Percentiles rank a stretch among this genome's conserved stretches.
Evolutionary conservation across 2,113 vertebrate species (phyloP).

Genomic region (Accipiter virgatus): DNA sequence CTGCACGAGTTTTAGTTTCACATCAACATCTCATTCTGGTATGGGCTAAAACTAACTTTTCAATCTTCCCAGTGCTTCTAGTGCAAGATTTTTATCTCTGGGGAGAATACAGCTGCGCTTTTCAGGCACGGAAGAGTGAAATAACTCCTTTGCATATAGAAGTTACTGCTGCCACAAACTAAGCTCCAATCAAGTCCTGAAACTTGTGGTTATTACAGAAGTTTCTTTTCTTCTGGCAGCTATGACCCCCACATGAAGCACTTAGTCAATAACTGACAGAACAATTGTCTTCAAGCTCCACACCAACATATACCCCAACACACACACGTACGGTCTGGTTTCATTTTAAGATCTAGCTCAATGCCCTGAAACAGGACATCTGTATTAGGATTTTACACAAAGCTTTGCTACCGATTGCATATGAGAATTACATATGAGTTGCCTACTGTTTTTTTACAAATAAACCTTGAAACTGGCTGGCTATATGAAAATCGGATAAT

Average conservation of each 20-base stretch:
- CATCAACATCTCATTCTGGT: not conserved
- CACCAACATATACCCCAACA: not conserved
- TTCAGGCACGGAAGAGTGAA: not conserved
- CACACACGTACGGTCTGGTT: not conserved
- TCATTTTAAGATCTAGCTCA: not conserved
- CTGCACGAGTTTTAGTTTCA: not conserved
- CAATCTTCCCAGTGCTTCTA: not conserved
- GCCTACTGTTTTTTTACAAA: not conserved
- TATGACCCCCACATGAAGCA: not conserved
- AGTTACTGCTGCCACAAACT: not conserved
- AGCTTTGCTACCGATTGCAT: not conserved
- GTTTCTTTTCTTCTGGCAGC: not conserved
- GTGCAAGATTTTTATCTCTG: not conserved
- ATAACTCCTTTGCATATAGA: not conserved
- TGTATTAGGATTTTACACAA: not conserved
- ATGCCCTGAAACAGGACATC: not conserved
- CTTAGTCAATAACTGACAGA: not conserved
- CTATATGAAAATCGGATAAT: not conserved
- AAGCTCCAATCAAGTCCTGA: not conserved
- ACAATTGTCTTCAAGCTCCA: not conserved
- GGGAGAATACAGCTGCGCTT: not conserved
- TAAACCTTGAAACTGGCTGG: not conserved
- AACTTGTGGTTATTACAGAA: not conserved
- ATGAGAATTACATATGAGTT: not conserved
- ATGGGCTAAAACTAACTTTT: not conserved